Conservation (phyloP, 2,113 vertebrate species). For the Deroptyus accipitrinus region DNA sequence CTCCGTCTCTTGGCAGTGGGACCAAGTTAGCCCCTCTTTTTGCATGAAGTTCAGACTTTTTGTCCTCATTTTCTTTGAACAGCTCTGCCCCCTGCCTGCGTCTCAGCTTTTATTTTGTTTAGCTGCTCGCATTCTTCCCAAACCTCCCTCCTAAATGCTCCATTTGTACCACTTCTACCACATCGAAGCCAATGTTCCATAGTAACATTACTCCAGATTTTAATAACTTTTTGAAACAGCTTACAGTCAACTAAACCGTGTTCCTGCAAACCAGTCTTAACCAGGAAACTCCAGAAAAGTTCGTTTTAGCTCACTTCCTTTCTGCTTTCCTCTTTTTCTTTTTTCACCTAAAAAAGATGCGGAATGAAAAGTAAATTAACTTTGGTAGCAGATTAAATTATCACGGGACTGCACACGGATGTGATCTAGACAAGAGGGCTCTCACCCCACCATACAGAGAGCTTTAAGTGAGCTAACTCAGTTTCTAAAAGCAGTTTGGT, state of each 20-base stretch:
- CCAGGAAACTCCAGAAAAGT: neutral
- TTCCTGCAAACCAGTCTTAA: neutral
- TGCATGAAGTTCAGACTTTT: conserved; percentile 9
- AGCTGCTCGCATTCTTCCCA: neutral
- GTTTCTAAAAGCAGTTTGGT: neutral
- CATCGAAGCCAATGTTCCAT: conserved; percentile 28
- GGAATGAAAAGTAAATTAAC: neutral
- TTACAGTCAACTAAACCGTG: neutral
- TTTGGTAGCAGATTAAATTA: neutral
- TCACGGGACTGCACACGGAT: neutral
- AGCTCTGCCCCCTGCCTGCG: conserved; percentile 57
- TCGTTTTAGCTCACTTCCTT: neutral
- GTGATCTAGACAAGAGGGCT: neutral
- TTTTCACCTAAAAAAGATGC: neutral
- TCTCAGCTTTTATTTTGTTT: conserved; percentile 44
- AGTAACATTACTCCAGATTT: neutral
- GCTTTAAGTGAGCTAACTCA: neutral
- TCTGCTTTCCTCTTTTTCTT: neutral
- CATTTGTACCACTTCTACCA: conserved; percentile 32
- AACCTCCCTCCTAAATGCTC: conserved; percentile 15
- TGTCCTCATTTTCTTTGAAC: conserved; percentile 56
- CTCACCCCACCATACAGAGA: neutral
- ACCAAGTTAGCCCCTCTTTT: conserved; percentile 10
- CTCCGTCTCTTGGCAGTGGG: neutral
- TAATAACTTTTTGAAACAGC: neutral